These are phyloP conservation scores for Altica lythri DNA, from an alignment of 2,888 invertebrate species.

Conservation along the genomic window DNA sequence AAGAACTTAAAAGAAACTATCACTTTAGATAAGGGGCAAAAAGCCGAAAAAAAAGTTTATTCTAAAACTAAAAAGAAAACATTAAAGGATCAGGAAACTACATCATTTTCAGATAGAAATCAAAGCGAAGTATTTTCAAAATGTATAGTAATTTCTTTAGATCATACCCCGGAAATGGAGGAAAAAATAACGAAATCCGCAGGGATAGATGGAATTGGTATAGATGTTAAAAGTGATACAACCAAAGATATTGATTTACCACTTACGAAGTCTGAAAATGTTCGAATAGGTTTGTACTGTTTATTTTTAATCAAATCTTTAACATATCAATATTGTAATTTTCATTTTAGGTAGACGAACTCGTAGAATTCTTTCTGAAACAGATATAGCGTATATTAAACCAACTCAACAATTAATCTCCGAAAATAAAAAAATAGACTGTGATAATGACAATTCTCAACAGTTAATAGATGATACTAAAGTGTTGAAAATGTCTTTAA, in stretches of 20 bases:
- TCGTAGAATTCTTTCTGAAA: constrained; percentile 5
- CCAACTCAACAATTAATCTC: neutral
- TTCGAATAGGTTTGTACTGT: constrained; percentile 4
- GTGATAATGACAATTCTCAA: constrained; percentile 6
- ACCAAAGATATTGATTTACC: neutral
- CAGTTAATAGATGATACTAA: constrained; percentile 25
- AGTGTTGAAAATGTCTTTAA: constrained; percentile 2
- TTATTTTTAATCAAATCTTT: neutral
- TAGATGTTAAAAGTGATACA: neutral
- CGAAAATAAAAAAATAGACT: constrained; percentile 22
- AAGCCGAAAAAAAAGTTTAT: too few species aligned
- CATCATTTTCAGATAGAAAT: too few species aligned
- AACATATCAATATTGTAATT: neutral
- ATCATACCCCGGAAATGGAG: too few species aligned
- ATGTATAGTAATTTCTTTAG: too few species aligned
- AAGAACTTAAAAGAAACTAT: constrained; percentile 1
- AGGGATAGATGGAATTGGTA: neutral
- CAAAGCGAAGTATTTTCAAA: too few species aligned
- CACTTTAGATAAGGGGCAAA: neutral
- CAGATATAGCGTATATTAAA: neutral
- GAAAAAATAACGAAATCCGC: too few species aligned
- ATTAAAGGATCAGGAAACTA: too few species aligned
- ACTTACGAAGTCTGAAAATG: neutral
- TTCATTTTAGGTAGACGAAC: constrained; percentile 12
- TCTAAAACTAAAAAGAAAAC: too few species aligned